These are phyloP conservation scores for Lytechinus pictus DNA, from an alignment of 35 echinoderm and acorn worm species.

Conservation along the genomic window DNA sequence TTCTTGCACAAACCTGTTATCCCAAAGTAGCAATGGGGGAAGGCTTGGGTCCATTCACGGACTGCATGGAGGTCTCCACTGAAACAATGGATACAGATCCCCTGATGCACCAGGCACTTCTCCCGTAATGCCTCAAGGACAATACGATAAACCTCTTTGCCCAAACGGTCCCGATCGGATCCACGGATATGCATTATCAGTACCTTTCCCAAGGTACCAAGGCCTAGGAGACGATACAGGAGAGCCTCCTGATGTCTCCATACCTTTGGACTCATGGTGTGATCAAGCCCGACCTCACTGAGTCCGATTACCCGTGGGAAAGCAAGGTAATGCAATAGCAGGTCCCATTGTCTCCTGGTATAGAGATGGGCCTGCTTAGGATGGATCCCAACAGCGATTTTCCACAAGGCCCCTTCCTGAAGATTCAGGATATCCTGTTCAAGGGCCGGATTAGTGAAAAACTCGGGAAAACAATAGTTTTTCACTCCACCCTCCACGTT, in stretches of 20 bases:
- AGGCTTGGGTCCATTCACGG: not conserved
- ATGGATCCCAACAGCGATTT: not conserved
- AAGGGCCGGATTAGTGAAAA: not conserved
- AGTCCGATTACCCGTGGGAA: not conserved
- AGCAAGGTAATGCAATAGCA: not conserved
- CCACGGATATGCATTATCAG: not conserved
- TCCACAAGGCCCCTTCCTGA: not conserved
- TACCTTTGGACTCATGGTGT: not conserved
- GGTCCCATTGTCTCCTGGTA: not conserved
- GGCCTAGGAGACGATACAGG: not conserved
- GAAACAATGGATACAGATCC: not conserved
- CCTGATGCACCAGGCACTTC: not conserved
- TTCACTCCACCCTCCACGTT: not conserved
- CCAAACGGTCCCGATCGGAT: not conserved
- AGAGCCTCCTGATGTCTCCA: not conserved
- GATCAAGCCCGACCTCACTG: not conserved
- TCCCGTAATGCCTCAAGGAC: not conserved
- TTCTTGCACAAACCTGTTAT: not conserved
- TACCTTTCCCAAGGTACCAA: not conserved
- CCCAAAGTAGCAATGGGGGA: slow-evolving; percentile 16
- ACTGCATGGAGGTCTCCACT: not conserved
- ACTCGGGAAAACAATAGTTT: not conserved
- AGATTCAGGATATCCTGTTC: not conserved
- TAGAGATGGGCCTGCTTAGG: not conserved
- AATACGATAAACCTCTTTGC: not conserved